Percentiles rank a stretch among this genome's conserved stretches.
phyloP scores from a whole-genome alignment of 2,797 vertebrate genomes.

The Gallirallus australis region DNA sequence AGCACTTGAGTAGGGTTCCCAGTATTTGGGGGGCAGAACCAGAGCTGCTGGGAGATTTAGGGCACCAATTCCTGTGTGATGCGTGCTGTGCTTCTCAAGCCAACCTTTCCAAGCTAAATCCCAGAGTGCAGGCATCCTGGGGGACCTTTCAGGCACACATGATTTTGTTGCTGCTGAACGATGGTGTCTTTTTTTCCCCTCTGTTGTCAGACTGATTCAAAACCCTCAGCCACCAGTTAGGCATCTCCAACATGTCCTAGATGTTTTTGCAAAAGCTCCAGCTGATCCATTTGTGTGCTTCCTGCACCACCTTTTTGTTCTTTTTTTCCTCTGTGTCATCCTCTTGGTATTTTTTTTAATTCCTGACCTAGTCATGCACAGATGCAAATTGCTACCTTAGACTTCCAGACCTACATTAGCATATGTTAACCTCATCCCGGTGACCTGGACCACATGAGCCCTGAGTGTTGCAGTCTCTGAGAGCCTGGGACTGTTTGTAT shows the following conservation, averaged over 20 bases:
- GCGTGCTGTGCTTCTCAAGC: neutral
- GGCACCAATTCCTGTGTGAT: neutral
- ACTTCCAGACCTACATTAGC: slow-evolving; percentile 8
- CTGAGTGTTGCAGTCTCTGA: fast-evolving
- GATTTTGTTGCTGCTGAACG: neutral
- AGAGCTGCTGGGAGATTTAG: neutral
- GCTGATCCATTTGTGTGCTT: neutral
- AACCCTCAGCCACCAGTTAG: neutral
- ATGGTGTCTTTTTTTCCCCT: neutral
- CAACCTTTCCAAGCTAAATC: neutral
- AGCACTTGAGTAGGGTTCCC: neutral
- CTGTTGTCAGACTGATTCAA: neutral
- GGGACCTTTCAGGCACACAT: neutral
- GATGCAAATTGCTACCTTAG: neutral
- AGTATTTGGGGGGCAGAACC: neutral
- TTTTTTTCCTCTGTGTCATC: neutral
- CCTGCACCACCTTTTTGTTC: neutral
- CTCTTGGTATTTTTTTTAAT: neutral
- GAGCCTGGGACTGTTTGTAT: neutral
- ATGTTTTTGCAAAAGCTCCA: neutral
- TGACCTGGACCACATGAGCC: neutral
- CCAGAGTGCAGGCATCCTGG: neutral
- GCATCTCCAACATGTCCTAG: neutral
- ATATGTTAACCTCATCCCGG: fast-evolving
- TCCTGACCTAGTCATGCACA: neutral